A percentile compares a stretch with the other conserved stretches of the same genome.
These are phyloP conservation scores for Sebastes minor DNA, from an alignment of 2,797 vertebrate genomes.

Conservation along the genomic window DNA sequence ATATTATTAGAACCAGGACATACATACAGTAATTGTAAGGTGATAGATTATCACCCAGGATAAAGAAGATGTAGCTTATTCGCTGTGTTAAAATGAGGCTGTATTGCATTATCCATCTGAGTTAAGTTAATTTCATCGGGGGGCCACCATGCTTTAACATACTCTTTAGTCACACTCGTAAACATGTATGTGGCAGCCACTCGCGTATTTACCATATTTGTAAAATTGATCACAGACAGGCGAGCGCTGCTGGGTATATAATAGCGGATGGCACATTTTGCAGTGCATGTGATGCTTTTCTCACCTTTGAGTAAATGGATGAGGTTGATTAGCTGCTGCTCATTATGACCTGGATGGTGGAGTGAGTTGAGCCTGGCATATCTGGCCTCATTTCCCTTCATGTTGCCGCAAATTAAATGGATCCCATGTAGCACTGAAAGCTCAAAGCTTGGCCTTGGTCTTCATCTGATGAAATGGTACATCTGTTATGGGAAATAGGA, in stretches of 20 bases:
- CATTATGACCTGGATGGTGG: constrained; percentile 68
- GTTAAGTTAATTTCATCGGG: constrained; percentile 66
- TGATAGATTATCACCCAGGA: constrained; percentile 62
- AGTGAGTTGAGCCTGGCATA: constrained; percentile 52
- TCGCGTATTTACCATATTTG: constrained; percentile 47
- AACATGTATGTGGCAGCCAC: constrained; percentile 42
- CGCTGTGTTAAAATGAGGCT: constrained; percentile 52
- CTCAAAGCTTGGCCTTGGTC: constrained; percentile 70
- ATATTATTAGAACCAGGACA: constrained; percentile 53
- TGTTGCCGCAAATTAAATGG: constrained; percentile 77
- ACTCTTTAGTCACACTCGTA: constrained; percentile 62
- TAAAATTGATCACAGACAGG: constrained; percentile 55
- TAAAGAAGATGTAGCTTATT: constrained; percentile 65
- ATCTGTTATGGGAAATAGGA: constrained; percentile 74
- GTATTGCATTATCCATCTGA: constrained; percentile 64
- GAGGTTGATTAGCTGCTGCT: constrained; percentile 73
- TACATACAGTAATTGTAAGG: constrained; percentile 60
- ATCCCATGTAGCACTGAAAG: constrained; percentile 64
- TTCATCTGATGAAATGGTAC: constrained; percentile 75
- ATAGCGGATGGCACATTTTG: constrained; percentile 21
- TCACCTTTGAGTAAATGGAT: constrained; percentile 67
- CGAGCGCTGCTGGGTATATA: constrained; percentile 10
- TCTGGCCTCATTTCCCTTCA: constrained; percentile 74
- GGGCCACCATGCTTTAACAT: constrained; percentile 49
- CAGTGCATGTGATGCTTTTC: constrained; percentile 48